phyloP scores from a whole-genome alignment of 2,113 vertebrate genomes.

The Perognathus longimembris region DNA sequence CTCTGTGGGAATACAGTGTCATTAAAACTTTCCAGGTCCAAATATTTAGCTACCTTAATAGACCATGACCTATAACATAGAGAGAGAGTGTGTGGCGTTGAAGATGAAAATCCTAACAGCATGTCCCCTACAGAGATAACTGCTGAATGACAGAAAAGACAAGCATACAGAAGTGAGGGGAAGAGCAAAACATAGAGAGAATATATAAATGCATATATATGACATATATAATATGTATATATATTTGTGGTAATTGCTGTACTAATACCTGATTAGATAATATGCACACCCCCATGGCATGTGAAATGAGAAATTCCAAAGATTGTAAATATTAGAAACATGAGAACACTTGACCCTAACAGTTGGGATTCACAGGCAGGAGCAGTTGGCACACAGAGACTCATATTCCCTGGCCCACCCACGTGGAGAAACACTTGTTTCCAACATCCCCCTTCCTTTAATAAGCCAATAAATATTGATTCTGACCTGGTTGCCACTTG shows the following conservation, averaged over 20 bases:
- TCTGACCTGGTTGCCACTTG: conserved; percentile 77
- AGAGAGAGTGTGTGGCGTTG: conserved; percentile 1
- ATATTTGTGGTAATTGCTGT: conserved; percentile 50
- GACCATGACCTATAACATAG: background rate
- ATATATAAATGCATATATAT: too few species aligned
- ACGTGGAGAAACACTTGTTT: conserved; percentile 33
- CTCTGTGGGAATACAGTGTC: background rate
- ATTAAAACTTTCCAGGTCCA: background rate
- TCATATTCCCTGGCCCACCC: conserved; percentile 60
- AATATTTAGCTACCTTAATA: background rate
- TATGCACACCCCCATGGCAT: background rate
- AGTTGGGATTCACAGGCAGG: conserved; percentile 73
- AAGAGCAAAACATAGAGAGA: too few species aligned
- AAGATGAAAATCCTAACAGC: conserved; percentile 63
- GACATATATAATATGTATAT: too few species aligned
- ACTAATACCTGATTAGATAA: conserved; percentile 73
- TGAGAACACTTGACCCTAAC: conserved; percentile 72
- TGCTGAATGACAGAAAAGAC: conserved; percentile 57
- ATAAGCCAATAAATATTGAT: conserved; percentile 85
- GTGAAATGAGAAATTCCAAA: conserved; percentile 78
- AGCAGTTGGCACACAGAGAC: conserved; percentile 69
- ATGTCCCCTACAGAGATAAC: conserved; percentile 58
- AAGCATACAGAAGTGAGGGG: background rate
- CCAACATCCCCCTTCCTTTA: conserved; percentile 66
- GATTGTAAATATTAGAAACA: conserved; percentile 75